Evolutionary conservation across 2,113 vertebrate species (phyloP), one percentile per base, ranked within the genome.

Genomic region (Emydocephalus ijimae): DNA sequence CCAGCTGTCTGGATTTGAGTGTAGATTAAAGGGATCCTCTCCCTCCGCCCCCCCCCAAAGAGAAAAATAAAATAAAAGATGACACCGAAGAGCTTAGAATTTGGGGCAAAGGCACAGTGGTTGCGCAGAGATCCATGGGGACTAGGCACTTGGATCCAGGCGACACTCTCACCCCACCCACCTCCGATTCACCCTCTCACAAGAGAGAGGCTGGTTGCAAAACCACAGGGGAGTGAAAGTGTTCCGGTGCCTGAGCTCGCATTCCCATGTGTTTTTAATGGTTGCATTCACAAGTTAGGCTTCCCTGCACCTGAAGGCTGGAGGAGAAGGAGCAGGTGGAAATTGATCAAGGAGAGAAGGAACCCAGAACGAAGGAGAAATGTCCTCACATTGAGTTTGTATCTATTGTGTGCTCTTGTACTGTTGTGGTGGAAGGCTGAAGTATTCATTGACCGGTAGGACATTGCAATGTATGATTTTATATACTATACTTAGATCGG

Each of bases 41-140:
- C 34, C n/a, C 5, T 1, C 5, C 1, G 1, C 29, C 10, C 57
- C 3, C 8, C 11, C 64, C 11, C 29, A 3, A 3, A 12, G 2
- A 74, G 14, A 74, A 81, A 81, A 81, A 39, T 34, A 39, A 74
- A 74, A 74, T 18, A 34, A 34, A 74, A n/a, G n/a, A 18, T 34
- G 69, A n/a, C 5, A 39, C 69, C 39, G n/a, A 39, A 81, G 15
- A 20, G 69, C 34, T 81, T 39, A 20, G 34, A 20, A 81, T 39
- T 20, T 1, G 2, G 69, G n/a, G 15, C 34, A 39, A 18, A 81
- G 15, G 69, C 69, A 20, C 69, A 9, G 69, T 9, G 34, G 15
- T 21, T 39, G 69, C 3, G 6, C 34, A 20, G 18, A 2, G 0
- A 39, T 39, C 34, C n/a, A 39, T 20, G 18, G 34, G 69, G 34